Evolutionary conservation across 1,140 invertebrate species (phyloP), one percentile per base, ranked within the genome.

Genomic region (Sitophilus oryzae): DNA sequence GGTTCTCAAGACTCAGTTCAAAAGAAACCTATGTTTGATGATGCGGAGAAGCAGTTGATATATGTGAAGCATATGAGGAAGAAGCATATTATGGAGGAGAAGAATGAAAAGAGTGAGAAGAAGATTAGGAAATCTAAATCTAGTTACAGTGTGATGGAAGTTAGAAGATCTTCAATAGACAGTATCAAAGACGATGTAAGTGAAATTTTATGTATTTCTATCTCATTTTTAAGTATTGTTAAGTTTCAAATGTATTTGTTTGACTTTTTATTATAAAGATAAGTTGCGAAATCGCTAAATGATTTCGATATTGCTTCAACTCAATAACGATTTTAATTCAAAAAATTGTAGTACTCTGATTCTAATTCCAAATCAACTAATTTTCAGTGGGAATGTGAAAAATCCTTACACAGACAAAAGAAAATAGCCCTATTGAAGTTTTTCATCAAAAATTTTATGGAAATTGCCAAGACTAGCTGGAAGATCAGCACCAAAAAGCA

Each of bases 391-490:
- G 22, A 52, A 43, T 46, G 52, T 37, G 20, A 56, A 35, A 48
- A 51, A 47, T 18, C 21, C 5, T 46, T 64, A 11, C 44, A 60
- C 38, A 21, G 14, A 9, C 47, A 54, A 18, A 62, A 61, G 46
- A 59, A 51, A 30, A 46, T 54, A 10, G 45, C 51, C 11, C 25
- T 86, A 0, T 67, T 89, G 0, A 78, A 83, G 56, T 80, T 87
- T 45, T 85, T 90, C 56, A 81, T 84, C 35, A 66, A 76, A 11
- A 82, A 85, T 56, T 87, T 86, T 54, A 74, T 85, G 14, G 71
- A 80, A 45, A 84, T 86, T 72, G 81, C 82, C 1, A 71, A 79
- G 42, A 73, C 71, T 15, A 81, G 80, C 59, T 76, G 80, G 50
- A 76, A 77, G 46, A 80, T 82, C 52, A 73, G 77, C 11, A 75